Conservation (phyloP, 2,113 vertebrate species). For the Tragelaphus strepsiceros region DNA sequence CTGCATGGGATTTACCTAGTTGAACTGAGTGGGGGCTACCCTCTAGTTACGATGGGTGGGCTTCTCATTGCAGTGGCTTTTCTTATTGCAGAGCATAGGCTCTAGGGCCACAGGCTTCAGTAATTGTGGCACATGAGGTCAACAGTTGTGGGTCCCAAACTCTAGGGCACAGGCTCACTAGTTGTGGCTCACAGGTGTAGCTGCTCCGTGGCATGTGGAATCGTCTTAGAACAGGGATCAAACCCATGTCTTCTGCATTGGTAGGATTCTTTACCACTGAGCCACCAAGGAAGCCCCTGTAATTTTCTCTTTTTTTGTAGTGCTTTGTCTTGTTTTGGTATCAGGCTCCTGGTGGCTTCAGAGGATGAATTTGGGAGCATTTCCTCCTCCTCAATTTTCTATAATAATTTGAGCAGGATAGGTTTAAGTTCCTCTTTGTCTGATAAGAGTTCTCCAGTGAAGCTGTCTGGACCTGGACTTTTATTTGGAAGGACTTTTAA, state of each 20-base stretch:
- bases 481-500: neutral
- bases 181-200: neutral
- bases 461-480: neutral
- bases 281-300: neutral
- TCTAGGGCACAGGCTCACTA: neutral
- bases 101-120: neutral
- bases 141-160: neutral
- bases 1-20: neutral
- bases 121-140: neutral
- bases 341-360: neutral
- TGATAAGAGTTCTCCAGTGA: neutral
- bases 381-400: neutral
- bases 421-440: neutral
- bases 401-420: neutral
- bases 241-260: neutral
- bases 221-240: neutral
- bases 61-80: neutral
- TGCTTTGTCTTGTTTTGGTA: neutral
- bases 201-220: neutral
- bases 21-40: neutral
- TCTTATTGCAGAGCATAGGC: neutral
- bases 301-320: neutral
- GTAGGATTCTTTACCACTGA: neutral
- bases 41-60: neutral
- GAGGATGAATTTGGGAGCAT: neutral